Base-by-base conservation (phyloP, 2,888 invertebrate species). In the Stictocephala bisonia region DNA sequence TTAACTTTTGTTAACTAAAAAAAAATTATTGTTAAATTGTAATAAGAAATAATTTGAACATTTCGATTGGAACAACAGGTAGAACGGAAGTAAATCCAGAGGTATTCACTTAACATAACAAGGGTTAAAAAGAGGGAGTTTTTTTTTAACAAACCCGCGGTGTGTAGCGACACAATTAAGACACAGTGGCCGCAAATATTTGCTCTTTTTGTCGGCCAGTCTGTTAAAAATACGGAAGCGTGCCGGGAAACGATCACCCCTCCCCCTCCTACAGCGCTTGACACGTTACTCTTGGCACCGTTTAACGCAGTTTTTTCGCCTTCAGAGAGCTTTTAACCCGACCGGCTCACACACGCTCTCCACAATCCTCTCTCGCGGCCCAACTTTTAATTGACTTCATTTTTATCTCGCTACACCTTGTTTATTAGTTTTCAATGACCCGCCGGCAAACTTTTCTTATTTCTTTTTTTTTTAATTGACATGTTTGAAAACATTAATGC, bases 341-440 rank as follows among this genome's bases (percentile, higher is more conserved):
- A 44, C 44, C 44, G 15, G 60, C 64, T 64, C 64, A 64, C 44
- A 64, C 64, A 44, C 64, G n/a, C 15, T 44, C 7, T 15, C 44
- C 64, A 24, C 64, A 41, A 60, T 64, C 64, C 44, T 41, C 44
- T 44, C 44, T 35, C 60, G 35, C 60, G 60, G 20, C 60, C 44
- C 41, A 41, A 64, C 64, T 64, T 64, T 64, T 64, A 64, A 64
- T 64, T 64, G 64, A 64, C 64, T 64, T 64, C 41, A 64, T 64
- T 64, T 64, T 64, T 64, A 64, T 64, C 44, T 44, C 24, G 41
- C 40, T 64, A 44, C 64, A 64, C 64, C 26, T n/a, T 64, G 64
- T 64, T 64, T 64, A 64, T 44, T 27, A 64, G 44, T 44, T 44
- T 27, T 44, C 64, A 20, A 18, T 44, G 64, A 64, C 44, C 44